phyloP scores from a whole-genome alignment of 2,888 invertebrate species.

The Cerastis leucographa region DNA sequence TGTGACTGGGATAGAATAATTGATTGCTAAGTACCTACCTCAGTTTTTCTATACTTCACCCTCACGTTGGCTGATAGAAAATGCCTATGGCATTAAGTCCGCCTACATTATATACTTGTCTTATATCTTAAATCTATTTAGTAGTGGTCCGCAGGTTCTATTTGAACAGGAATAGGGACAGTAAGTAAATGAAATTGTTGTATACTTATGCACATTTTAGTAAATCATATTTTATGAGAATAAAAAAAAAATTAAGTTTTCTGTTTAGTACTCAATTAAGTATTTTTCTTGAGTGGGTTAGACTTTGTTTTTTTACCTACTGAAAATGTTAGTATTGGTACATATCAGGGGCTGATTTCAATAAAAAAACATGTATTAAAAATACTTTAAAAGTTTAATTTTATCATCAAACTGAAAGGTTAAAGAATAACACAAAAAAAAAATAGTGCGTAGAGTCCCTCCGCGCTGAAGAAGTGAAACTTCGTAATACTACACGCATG shows the following conservation, averaged over 20 bases:
- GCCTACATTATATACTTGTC: neutral
- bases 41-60: neutral
- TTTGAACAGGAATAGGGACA: neutral
- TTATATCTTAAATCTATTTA: neutral
- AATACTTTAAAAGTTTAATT: conserved; percentile 13
- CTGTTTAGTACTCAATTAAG: neutral
- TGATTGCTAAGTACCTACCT: neutral
- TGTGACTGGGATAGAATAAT: neutral
- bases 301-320: neutral
- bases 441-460: too few relatives aligned
- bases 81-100: neutral
- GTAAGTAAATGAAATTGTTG: neutral
- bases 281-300: neutral
- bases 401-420: neutral
- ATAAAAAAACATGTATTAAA: neutral
- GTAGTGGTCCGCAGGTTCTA: neutral
- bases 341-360: neutral
- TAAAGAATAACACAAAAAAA: neutral
- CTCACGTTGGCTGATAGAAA: neutral
- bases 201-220: neutral
- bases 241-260: neutral
- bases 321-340: neutral
- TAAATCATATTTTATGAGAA: neutral
- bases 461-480: too few relatives aligned
- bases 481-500: too few relatives aligned